Evolutionary conservation across 2,113 vertebrate genomes (phyloP).

Genomic region (Chamaea fasciata): DNA sequence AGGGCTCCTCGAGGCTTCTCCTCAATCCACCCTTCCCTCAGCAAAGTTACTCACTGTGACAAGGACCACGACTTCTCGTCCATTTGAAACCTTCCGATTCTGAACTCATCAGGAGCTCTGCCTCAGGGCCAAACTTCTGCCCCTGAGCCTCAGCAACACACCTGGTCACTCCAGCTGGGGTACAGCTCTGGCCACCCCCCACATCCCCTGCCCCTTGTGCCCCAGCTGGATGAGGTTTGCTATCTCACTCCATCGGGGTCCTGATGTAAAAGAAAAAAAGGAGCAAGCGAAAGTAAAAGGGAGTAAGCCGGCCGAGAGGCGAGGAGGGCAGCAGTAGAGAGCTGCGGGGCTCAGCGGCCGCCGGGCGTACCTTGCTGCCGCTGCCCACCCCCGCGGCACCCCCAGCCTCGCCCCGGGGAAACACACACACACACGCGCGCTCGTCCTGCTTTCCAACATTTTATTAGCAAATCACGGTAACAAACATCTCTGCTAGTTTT

Average conservation of each 20-base stretch:
- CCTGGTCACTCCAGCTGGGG: too few species aligned
- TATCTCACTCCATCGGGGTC: neutral
- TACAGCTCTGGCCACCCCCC: too few species aligned
- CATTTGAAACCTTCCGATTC: rapidly evolving
- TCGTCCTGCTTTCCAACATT: neutral
- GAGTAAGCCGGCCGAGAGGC: neutral
- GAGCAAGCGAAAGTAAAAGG: neutral
- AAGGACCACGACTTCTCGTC: rapidly evolving
- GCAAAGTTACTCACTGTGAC: neutral
- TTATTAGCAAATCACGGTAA: conserved; percentile 1
- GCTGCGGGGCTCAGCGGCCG: too few species aligned
- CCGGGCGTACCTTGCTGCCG: neutral
- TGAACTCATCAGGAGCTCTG: neutral
- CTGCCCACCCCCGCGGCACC: neutral
- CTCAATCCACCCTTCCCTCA: neutral
- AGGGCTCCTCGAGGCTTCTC: neutral
- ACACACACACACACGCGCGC: neutral
- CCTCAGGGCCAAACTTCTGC: neutral
- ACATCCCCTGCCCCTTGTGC: too few species aligned
- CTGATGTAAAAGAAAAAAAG: neutral
- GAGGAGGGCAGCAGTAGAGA: neutral
- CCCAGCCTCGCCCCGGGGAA: rapidly evolving
- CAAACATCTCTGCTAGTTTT: neutral
- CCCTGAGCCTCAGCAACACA: neutral
- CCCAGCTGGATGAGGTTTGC: neutral